Evolutionary conservation across 2,888 invertebrate species (phyloP), one percentile per base, ranked within the genome.

Genomic region (Drosophila testacea): DNA sequence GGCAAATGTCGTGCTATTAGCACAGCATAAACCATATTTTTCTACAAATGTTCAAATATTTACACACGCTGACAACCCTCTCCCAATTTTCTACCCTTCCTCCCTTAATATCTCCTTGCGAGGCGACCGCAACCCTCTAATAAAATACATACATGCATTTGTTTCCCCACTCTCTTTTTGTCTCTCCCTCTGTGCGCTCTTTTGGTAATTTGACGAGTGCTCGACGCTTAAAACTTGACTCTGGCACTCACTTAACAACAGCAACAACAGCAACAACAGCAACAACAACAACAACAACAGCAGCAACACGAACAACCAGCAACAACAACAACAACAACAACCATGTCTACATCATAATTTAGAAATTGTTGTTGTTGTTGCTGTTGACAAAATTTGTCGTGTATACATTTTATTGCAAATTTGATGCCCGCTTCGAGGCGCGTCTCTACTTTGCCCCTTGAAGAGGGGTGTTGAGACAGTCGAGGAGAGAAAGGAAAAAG

Each of bases 21-120:
- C 72, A 74, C 79, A 77, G 81, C 84, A 82, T 82, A 90, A 91
- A 91, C 88, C 92, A 92, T 92, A 92, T 92, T 92, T 88, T 90
- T 77, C 80, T 70, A 81, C 92, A 92, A 92, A 91, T 92, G 92
- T 91, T 92, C 91, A 89, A 90, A 91, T 91, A 90, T 90, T 88
- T 85, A 73, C 73, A 83, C 65, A 36, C 16, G 16, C 60, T 32
- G 54, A 50, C 75, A 63, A 77, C 83, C 81, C 80, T 61, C 64
- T 48, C 56, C 4, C 9, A 22, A 22, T 22, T 2, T 22, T 2
- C 22, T 22, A n/a, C 2, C 1, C 13, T 7, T 22, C 39, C 2
- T 6, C 36, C 4, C 28, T 11, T 30, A 32, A 32, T 2, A 7
- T 32, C 44, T 48, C 47, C 70, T 63, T 27, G 27, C 48, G 48